Evolutionary conservation across 2,888 invertebrate species (phyloP), one percentile per base, ranked within the genome.

Genomic region (Agrenia bidenticulata): DNA sequence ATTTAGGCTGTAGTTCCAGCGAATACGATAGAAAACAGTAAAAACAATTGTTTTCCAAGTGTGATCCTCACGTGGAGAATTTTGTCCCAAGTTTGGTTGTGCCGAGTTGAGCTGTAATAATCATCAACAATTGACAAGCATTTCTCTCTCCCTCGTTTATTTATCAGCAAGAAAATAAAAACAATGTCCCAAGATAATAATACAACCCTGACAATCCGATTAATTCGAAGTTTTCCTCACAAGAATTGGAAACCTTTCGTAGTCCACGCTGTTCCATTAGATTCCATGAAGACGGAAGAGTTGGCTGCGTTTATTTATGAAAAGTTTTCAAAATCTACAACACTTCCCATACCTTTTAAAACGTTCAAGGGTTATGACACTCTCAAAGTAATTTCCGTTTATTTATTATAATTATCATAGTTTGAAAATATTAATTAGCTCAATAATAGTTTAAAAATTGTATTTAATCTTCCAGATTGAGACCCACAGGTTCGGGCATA

Each of bases 401-500:
- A 32, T 45, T 45, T 9, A 45, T 11, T 45, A 9, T 5, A 45
- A 11, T 17, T 45, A 11, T 45, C n/a, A 5, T 32, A 11, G 32
- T 32, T 32, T 11, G n/a, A n/a, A n/a, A n/a, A n/a, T n/a, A n/a
- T n/a, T n/a, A n/a, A n/a, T n/a, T n/a, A n/a, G n/a, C n/a, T n/a
- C n/a, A n/a, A 13, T 39, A 39, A 7, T 19, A 1, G 1, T 26
- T 27, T 45, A 19, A 5, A 24, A 39, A 39, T 39, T n/a, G n/a
- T n/a, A n/a, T n/a, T n/a, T n/a, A n/a, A n/a, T n/a, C 27, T 49
- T 67, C 2, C 53, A 75, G 72, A 75, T 77, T 45, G 77, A 78
- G 54, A 78, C 79, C 58, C 78, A 79, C 60, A 77, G 79, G 9
- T 77, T 78, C 73, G 78, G 79, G 50, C 74, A 77, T 41, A 80